Conservation (phyloP, 2,113 vertebrate species). For the Glareola pratincola region DNA sequence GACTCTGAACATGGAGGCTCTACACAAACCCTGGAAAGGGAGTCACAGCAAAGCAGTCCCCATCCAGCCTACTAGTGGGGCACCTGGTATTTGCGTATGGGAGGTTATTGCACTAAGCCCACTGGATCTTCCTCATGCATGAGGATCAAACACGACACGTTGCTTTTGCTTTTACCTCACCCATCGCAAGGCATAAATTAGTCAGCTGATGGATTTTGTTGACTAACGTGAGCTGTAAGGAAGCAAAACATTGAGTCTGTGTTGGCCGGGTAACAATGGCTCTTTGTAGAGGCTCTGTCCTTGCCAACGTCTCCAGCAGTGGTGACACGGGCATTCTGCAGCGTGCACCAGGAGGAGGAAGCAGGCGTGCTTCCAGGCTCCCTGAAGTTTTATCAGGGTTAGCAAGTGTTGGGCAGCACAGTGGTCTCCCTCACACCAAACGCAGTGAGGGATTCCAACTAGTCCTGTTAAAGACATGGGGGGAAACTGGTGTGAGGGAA, state of each 20-base stretch:
- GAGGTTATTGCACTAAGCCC: neutral
- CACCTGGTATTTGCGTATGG: neutral
- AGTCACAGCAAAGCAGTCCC: neutral
- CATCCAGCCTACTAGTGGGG: neutral
- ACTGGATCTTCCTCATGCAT: neutral
- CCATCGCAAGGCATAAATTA: constrained; percentile 1
- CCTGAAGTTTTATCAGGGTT: neutral
- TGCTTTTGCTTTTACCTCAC: neutral
- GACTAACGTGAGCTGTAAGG: neutral
- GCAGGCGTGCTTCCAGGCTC: neutral
- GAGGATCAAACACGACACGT: neutral
- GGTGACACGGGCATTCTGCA: neutral
- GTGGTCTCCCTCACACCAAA: rapidly evolving
- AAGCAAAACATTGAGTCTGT: neutral
- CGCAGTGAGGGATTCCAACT: neutral
- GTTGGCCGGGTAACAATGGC: neutral
- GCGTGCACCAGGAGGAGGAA: neutral
- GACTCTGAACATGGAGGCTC: rapidly evolving
- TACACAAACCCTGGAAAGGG: neutral
- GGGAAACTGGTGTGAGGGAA: neutral
- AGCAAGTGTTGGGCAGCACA: neutral
- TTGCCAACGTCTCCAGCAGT: neutral
- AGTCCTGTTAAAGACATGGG: neutral
- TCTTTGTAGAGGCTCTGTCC: neutral
- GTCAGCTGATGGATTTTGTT: neutral